Percentiles rank a stretch among this genome's conserved stretches.
phyloP scores from a whole-genome alignment of 2,113 vertebrate species.

The Montifringilla adamsi region DNA sequence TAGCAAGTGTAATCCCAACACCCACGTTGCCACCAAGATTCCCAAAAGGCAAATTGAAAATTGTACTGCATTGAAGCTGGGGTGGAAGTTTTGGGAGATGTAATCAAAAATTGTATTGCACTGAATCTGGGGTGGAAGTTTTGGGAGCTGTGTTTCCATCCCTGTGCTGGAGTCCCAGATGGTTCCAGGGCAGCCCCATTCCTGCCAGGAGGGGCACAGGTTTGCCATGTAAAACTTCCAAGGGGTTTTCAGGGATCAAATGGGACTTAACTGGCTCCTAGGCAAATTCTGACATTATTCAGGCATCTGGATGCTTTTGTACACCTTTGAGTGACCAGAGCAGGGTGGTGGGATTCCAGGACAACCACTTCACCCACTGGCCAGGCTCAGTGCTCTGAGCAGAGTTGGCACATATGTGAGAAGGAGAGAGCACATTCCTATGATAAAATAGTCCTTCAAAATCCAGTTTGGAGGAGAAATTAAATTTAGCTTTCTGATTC shows the following conservation, averaged over 20 bases:
- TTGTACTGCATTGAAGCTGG: not conserved
- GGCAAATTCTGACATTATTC: not conserved
- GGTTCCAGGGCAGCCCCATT: not conserved
- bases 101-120: not conserved
- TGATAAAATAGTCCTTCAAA: not conserved
- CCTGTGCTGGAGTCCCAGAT: rapidly evolving
- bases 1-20: not conserved
- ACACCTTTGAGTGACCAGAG: not conserved
- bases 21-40: not conserved
- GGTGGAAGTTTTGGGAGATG: not conserved
- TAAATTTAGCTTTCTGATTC: not conserved
- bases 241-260: not conserved
- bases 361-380: rapidly evolving
- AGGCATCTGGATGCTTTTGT: not conserved
- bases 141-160: not conserved
- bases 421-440: not conserved
- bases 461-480: not conserved
- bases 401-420: not conserved
- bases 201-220: rapidly evolving
- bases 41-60: not conserved
- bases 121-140: not conserved
- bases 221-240: not conserved
- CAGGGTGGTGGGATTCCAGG: not conserved
- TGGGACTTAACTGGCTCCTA: not conserved
- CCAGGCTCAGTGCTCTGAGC: not conserved